Evolutionary conservation across 2,797 vertebrate species (phyloP).

Genomic region (Clarias fuscus): DNA sequence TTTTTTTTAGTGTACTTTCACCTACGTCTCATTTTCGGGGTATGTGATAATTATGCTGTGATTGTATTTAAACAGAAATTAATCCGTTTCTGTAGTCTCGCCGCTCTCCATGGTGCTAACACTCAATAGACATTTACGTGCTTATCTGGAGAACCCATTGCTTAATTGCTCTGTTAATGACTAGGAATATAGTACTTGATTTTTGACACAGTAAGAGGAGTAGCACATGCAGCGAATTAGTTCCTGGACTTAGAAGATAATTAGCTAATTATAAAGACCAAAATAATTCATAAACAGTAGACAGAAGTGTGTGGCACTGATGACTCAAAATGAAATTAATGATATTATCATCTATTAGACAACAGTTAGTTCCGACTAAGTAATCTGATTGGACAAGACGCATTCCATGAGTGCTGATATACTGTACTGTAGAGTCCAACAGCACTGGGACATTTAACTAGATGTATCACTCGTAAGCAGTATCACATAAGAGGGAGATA

Average conservation of each 20-base stretch:
- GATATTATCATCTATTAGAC: not conserved
- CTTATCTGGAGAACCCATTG: not conserved
- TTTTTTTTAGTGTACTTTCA: not conserved
- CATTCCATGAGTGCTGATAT: too few species aligned
- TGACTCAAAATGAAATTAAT: not conserved
- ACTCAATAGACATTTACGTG: not conserved
- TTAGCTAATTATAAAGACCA: constrained; percentile 33
- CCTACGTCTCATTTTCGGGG: not conserved
- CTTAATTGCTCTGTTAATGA: not conserved
- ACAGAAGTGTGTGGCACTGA: not conserved
- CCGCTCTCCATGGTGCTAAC: not conserved
- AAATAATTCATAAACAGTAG: not conserved
- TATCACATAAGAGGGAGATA: too few species aligned
- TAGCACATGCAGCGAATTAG: not conserved
- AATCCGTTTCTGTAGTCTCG: not conserved
- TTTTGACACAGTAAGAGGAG: not conserved
- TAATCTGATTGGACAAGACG: too few species aligned
- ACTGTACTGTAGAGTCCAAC: too few species aligned
- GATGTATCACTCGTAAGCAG: too few species aligned
- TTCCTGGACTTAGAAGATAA: constrained; percentile 2
- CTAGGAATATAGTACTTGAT: not conserved
- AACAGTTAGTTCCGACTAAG: not conserved
- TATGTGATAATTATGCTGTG: not conserved
- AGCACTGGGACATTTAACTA: too few species aligned
- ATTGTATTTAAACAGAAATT: not conserved